phyloP scores from a whole-genome alignment of 2,797 vertebrate species.

The Ispidina lecontei region DNA sequence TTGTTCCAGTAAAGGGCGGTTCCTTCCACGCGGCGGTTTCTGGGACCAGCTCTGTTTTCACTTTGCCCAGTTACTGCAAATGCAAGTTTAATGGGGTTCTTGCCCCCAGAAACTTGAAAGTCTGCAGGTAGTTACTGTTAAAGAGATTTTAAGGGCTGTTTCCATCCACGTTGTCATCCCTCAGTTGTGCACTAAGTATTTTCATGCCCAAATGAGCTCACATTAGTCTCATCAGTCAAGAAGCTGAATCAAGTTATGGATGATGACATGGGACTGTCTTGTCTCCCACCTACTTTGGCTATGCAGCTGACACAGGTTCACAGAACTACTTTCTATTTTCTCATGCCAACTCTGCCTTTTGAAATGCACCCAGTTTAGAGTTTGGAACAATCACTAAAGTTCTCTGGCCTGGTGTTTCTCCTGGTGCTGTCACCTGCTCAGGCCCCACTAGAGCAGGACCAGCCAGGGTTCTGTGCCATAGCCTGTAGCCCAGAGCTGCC shows the following conservation, averaged over 20 bases:
- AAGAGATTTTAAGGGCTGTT: not conserved
- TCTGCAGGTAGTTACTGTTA: not conserved
- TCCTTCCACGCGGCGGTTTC: not conserved
- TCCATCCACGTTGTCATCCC: rapidly evolving
- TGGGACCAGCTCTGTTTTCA: not conserved
- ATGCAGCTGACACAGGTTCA: too few relatives aligned
- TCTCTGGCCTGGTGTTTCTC: too few relatives aligned
- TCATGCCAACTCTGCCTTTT: too few relatives aligned
- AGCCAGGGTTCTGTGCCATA: rapidly evolving
- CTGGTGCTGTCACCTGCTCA: rapidly evolving
- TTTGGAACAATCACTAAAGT: not conserved
- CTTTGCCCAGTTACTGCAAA: rapidly evolving
- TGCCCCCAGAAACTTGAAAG: not conserved
- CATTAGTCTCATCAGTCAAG: rapidly evolving
- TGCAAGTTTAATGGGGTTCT: not conserved
- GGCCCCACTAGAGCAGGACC: not conserved
- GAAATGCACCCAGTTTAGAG: not conserved
- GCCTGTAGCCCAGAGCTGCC: not conserved
- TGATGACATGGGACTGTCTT: rapidly evolving
- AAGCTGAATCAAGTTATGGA: not conserved
- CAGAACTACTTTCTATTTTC: not conserved
- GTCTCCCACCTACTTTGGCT: not conserved
- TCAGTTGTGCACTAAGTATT: rapidly evolving
- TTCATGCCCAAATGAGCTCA: too few relatives aligned
- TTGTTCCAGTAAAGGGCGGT: slow-evolving; percentile 15